These are phyloP conservation scores for Lutjanus erythropterus DNA, from an alignment of 2,113 vertebrate genomes.

Conservation along the genomic window DNA sequence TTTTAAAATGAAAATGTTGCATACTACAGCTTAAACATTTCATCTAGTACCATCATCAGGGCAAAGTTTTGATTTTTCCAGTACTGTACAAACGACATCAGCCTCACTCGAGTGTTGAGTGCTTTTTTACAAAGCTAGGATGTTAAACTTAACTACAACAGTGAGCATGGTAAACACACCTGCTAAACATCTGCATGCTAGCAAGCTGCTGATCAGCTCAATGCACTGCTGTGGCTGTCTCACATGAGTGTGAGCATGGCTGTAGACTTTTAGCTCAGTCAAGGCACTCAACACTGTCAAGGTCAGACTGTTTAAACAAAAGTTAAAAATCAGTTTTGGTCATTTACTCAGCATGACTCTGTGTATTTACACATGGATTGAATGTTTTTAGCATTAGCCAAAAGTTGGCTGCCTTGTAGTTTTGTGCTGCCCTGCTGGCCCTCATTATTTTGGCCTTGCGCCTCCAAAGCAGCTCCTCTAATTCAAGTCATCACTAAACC, in stretches of 20 bases:
- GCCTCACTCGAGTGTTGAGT: too few relatives aligned
- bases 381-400: not conserved
- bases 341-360: not conserved
- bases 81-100: not conserved
- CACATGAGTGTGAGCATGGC: not conserved
- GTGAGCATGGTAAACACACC: not conserved
- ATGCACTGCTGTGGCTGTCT: not conserved
- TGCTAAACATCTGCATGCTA: not conserved
- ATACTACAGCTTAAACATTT: too few relatives aligned
- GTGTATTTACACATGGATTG: not conserved
- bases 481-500: slow-evolving; percentile 36
- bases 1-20: too few relatives aligned
- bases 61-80: not conserved
- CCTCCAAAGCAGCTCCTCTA: slow-evolving; percentile 36
- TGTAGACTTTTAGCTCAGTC: not conserved
- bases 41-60: too few relatives aligned
- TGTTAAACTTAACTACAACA: not conserved
- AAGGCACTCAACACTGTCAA: not conserved
- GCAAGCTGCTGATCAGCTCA: not conserved
- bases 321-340: not conserved
- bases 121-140: not conserved
- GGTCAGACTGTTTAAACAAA: not conserved
- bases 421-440: not conserved
- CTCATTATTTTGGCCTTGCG: slow-evolving; percentile 14
- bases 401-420: not conserved